phyloP scores from a whole-genome alignment of 2,797 vertebrate species.

The Hephaestus fuliginosus region DNA sequence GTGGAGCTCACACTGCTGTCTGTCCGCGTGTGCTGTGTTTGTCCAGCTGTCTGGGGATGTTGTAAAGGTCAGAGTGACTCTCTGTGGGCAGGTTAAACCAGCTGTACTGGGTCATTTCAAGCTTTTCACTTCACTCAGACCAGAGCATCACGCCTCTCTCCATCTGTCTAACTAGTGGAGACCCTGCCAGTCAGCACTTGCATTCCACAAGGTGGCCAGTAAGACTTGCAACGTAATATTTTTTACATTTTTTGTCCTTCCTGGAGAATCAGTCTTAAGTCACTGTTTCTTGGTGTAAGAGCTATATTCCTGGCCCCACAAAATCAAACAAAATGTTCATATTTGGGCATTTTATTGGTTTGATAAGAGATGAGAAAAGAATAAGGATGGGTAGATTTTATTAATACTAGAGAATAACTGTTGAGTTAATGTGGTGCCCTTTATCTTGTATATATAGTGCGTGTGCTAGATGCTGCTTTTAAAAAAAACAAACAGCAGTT shows the following conservation, averaged over 20 bases:
- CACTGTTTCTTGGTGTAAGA: neutral
- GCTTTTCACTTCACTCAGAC: slow-evolving; percentile 43
- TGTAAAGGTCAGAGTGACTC: slow-evolving; percentile 68
- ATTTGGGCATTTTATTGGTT: neutral
- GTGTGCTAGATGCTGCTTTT: neutral
- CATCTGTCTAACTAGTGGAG: slow-evolving; percentile 2
- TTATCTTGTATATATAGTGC: neutral
- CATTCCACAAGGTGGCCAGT: neutral
- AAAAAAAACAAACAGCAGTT: neutral
- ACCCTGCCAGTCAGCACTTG: slow-evolving; percentile 8
- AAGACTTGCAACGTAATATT: neutral
- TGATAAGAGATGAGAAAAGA: neutral
- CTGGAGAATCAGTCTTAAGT: neutral
- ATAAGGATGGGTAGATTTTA: neutral
- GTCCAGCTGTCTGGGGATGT: slow-evolving; percentile 57
- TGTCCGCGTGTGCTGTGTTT: slow-evolving; percentile 46
- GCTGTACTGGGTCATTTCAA: slow-evolving; percentile 60
- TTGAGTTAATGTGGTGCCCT: neutral
- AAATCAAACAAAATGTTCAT: neutral
- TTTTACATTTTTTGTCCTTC: neutral
- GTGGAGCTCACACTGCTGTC: slow-evolving; percentile 1
- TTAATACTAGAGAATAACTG: neutral
- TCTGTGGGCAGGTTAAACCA: slow-evolving; percentile 62
- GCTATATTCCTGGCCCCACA: neutral
- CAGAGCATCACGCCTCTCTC: slow-evolving; percentile 17